Evolutionary conservation across 2,888 invertebrate genomes (phyloP).

Genomic region (Anorthoa munda): DNA sequence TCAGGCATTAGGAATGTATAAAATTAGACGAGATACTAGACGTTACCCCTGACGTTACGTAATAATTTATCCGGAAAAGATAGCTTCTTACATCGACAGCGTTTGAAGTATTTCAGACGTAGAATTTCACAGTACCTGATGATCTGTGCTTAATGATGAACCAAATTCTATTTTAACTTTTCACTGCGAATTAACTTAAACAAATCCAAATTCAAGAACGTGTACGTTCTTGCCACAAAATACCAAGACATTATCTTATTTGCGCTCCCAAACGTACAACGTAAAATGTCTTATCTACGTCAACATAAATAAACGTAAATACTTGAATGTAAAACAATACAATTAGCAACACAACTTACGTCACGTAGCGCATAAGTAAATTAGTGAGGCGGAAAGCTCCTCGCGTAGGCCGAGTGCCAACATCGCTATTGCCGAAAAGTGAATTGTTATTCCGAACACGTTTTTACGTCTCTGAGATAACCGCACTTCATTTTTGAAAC

Average conservation of each 20-base stretch:
- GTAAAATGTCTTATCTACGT: constrained; percentile 52
- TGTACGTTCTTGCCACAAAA: constrained; percentile 11
- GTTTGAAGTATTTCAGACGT: not conserved
- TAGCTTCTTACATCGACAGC: not conserved
- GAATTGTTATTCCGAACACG: constrained; percentile 86
- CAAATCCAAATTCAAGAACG: not conserved
- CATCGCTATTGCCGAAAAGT: constrained; percentile 63
- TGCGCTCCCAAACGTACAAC: constrained; percentile 29
- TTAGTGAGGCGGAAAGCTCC: constrained; percentile 56
- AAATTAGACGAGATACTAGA: no score
- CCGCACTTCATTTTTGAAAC: constrained; percentile 90
- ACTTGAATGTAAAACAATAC: constrained; percentile 58
- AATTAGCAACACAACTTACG: constrained; percentile 59
- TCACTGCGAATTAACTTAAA: not conserved
- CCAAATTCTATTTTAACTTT: constrained; percentile 2
- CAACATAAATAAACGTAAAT: constrained; percentile 47
- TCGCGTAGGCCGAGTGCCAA: constrained; percentile 60
- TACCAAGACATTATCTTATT: constrained; percentile 34
- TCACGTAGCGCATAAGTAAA: constrained; percentile 66
- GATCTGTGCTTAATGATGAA: not conserved
- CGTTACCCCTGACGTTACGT: no score
- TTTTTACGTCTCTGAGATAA: constrained; percentile 87
- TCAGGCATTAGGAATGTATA: not conserved
- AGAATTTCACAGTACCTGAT: not conserved
- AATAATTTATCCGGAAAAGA: not conserved